Conservation (phyloP, 2,888 invertebrate species). For the Tipula confusa region DNA sequence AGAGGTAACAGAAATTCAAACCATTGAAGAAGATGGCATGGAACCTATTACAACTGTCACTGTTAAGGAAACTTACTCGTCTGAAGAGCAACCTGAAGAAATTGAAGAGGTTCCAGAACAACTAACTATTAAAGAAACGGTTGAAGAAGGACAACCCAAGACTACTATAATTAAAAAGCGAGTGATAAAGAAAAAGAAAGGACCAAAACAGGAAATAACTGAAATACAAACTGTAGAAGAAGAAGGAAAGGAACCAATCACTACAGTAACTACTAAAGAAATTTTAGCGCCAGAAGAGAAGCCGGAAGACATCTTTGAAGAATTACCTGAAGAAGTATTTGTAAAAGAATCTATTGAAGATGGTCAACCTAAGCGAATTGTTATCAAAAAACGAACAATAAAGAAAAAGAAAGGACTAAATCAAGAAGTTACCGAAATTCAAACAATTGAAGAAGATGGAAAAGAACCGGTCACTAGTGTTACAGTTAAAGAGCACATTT, state of each 20-base stretch:
- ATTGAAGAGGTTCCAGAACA: conserved; percentile 44
- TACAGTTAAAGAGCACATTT: conserved; percentile 41
- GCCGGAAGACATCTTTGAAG: conserved; percentile 40
- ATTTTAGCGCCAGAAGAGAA: conserved; percentile 32
- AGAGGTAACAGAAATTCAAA: conserved; percentile 42
- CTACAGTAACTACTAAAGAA: conserved; percentile 41
- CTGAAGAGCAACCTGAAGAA: conserved; percentile 42
- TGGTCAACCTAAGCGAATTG: conserved; percentile 40
- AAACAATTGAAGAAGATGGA: conserved; percentile 46
- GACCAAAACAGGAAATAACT: conserved; percentile 46
- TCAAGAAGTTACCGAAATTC: conserved; percentile 46
- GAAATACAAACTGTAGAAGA: conserved; percentile 47
- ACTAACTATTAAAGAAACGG: conserved; percentile 39
- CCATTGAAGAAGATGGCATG: conserved; percentile 45
- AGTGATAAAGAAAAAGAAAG: conserved; percentile 44
- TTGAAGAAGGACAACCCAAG: conserved; percentile 41
- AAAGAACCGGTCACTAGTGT: conserved; percentile 44
- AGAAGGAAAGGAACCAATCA: conserved; percentile 44
- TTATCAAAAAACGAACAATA: conserved; percentile 42
- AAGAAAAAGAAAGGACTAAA: conserved; percentile 45
- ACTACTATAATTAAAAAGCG: conserved; percentile 41
- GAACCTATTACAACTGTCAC: conserved; percentile 37
- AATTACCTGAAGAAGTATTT: conserved; percentile 36
- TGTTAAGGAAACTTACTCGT: conserved; percentile 37
- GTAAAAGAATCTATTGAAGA: conserved; percentile 35